Conservation (phyloP, 1,140 invertebrate species). For the Eulimnadia texana region DNA sequence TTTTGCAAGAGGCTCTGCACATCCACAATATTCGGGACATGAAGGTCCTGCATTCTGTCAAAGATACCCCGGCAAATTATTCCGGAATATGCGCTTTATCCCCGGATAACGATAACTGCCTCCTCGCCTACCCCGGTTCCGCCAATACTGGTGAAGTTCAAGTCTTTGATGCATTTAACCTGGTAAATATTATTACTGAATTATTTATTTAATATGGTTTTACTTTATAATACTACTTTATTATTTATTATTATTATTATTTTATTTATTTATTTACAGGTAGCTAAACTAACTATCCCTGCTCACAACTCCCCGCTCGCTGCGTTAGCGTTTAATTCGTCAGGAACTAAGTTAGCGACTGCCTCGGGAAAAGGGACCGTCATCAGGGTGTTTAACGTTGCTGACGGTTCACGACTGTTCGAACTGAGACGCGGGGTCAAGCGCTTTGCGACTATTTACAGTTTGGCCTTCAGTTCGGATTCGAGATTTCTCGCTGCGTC, state of each 20-base stretch:
- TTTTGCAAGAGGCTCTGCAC: slow-evolving; percentile 91
- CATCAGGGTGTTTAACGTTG: slow-evolving; percentile 82
- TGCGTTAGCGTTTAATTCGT: slow-evolving; percentile 80
- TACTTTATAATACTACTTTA: neutral
- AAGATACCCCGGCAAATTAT: slow-evolving; percentile 91
- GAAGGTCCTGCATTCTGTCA: slow-evolving; percentile 95
- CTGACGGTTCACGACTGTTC: slow-evolving; percentile 75
- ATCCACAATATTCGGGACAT: slow-evolving; percentile 99
- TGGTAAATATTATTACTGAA: slow-evolving; percentile 38
- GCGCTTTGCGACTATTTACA: slow-evolving; percentile 86
- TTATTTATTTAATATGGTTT: neutral
- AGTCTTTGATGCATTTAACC: slow-evolving; percentile 92
- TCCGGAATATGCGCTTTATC: slow-evolving; percentile 84
- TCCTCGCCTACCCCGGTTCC: slow-evolving; percentile 91
- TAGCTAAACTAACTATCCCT: slow-evolving; percentile 88
- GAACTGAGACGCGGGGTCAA: slow-evolving; percentile 96
- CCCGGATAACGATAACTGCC: slow-evolving; percentile 67
- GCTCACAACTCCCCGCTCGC: slow-evolving; percentile 94
- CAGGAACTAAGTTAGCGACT: slow-evolving; percentile 77
- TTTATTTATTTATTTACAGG: slow-evolving; percentile 37
- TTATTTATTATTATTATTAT: neutral
- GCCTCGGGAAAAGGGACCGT: slow-evolving; percentile 95
- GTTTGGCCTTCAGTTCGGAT: slow-evolving; percentile 84
- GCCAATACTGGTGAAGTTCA: slow-evolving; percentile 88
- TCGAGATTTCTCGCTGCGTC: slow-evolving; percentile 78